These are phyloP conservation scores for Tachysurus fulvidraco DNA, from an alignment of 2,113 vertebrate species.

Conservation along the genomic window DNA sequence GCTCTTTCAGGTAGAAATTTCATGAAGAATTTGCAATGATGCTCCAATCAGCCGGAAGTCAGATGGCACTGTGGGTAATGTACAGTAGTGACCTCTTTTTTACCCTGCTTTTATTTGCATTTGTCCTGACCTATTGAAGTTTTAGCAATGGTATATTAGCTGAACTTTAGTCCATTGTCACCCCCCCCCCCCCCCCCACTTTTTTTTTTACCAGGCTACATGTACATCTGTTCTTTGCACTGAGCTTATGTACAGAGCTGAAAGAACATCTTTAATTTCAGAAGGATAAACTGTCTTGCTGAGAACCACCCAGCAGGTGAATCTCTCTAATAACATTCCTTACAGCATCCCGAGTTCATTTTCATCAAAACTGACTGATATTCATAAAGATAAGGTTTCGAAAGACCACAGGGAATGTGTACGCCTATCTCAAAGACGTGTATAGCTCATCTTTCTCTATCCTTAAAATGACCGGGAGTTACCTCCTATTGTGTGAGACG, in stretches of 20 bases:
- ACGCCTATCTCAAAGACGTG: constrained; percentile 7
- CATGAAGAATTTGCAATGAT: background rate
- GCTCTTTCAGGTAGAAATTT: background rate
- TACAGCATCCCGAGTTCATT: constrained; percentile 38
- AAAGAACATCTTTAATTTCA: constrained; percentile 23
- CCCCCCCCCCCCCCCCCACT: too few species aligned
- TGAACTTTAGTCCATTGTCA: background rate
- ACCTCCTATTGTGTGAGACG: constrained; percentile 59
- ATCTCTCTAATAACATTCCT: constrained; percentile 26
- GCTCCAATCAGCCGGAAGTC: background rate
- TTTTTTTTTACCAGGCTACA: background rate
- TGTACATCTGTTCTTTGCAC: background rate
- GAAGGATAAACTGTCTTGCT: constrained; percentile 27
- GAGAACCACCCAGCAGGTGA: constrained; percentile 19
- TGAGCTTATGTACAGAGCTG: background rate
- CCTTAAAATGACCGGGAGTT: constrained; percentile 63
- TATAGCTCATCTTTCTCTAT: constrained; percentile 36
- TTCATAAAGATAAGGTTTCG: constrained; percentile 27
- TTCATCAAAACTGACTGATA: constrained; percentile 7
- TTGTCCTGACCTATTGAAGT: background rate
- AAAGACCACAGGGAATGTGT: constrained; percentile 41
- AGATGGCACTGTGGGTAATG: background rate
- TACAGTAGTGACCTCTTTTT: background rate
- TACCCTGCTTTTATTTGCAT: background rate
- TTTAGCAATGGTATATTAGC: background rate